Conservation (phyloP, 1,140 invertebrate species). For the Drosophila guanche region DNA sequence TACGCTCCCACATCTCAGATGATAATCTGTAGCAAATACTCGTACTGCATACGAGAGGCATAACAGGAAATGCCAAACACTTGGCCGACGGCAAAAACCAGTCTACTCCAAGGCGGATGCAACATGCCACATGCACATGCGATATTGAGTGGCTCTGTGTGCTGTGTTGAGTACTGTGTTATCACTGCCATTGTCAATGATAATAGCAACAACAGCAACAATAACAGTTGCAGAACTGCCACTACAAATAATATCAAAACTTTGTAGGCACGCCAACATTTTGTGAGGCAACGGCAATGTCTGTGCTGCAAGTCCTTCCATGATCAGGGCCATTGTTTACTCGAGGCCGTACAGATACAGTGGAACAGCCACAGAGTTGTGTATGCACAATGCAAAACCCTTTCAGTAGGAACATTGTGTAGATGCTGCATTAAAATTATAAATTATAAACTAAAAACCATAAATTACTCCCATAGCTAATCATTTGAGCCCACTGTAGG, state of each 20-base stretch:
- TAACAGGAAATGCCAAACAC: constrained; percentile 63
- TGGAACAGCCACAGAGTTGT: too few relatives aligned
- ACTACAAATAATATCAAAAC: constrained; percentile 28
- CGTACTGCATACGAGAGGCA: constrained; percentile 9
- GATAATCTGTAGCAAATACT: background rate
- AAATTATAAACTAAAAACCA: too few relatives aligned
- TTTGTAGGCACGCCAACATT: constrained; percentile 11
- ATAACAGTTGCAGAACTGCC: constrained; percentile 22
- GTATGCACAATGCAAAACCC: too few relatives aligned
- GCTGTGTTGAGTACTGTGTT: constrained; percentile 35
- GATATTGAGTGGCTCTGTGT: constrained; percentile 18
- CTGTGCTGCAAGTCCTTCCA: constrained; percentile 1
- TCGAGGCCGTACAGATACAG: too few relatives aligned
- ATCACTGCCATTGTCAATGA: constrained; percentile 58
- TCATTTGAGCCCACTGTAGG: constrained; percentile 33
- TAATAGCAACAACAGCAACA: constrained; percentile 38
- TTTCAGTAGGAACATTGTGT: too few relatives aligned
- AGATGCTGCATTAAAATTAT: too few relatives aligned
- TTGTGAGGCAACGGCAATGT: background rate
- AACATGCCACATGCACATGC: too few relatives aligned
- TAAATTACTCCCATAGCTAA: too few relatives aligned
- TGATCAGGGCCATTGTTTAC: constrained; percentile 11
- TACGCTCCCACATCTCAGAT: background rate
- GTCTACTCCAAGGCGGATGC: constrained; percentile 29
- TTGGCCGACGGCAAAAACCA: constrained; percentile 49